Conservation (phyloP, 1,140 invertebrate species). For the Drosophila repleta region DNA sequence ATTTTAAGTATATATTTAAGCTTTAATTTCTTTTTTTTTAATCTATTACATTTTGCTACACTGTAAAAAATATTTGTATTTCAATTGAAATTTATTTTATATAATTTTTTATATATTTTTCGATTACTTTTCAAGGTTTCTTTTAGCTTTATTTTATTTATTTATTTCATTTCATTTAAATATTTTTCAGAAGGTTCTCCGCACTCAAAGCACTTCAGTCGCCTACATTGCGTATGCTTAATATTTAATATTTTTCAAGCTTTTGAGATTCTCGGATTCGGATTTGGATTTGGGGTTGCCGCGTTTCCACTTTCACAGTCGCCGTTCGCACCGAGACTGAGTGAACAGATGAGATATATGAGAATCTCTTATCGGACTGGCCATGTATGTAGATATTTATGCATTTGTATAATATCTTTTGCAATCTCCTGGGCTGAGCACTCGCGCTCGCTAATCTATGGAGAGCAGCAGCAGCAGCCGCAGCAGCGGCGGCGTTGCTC, state of each 20-base stretch:
- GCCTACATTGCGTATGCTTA: constrained; percentile 8
- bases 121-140: no score
- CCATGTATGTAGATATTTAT: constrained; percentile 39
- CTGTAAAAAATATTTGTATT: constrained; percentile 7
- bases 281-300: constrained; percentile 5
- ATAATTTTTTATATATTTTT: no score
- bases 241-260: neutral
- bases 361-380: constrained; percentile 66
- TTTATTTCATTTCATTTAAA: no score
- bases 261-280: neutral
- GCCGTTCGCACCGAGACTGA: constrained; percentile 73
- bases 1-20: constrained; percentile 1
- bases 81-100: neutral
- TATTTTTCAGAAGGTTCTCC: constrained; percentile 3
- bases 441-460: constrained; percentile 31
- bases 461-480: constrained; percentile 25
- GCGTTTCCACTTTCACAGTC: constrained; percentile 60
- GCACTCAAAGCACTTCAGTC: constrained; percentile 20
- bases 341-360: neutral
- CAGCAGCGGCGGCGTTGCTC: constrained; percentile 35
- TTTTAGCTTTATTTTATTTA: no score
- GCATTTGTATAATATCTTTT: constrained; percentile 36
- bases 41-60: constrained; percentile 30
- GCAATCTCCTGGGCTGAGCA: constrained; percentile 46
- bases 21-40: neutral